Base-by-base conservation (phyloP, 1,140 invertebrate genomes). In the Nautilus pompilius region DNA sequence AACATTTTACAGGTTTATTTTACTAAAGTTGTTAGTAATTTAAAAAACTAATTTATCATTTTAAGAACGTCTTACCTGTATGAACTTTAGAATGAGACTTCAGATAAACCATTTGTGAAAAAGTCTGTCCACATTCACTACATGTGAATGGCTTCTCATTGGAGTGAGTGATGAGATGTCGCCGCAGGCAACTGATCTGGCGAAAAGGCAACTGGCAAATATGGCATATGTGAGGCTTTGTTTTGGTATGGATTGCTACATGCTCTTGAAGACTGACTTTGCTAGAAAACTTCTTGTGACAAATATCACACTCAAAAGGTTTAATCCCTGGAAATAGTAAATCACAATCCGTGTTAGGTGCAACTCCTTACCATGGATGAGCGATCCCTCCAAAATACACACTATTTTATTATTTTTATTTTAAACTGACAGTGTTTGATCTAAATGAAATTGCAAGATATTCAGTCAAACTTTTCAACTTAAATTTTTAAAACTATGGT, bases 61-160 rank as follows among this genome's bases (percentile, higher is more conserved):
- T 8, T 34, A 56, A 30, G 20, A 49, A 20, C 15, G 26, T 15
- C 22, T 58, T 65, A 79, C 79, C 79, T 73, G 79, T 80, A 58
- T 81, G 79, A 13, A 67, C 62, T 63, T 75, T 77, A 70, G 75
- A 76, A 59, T 81, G 79, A 8, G 79, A 81, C 34, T 68, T 71
- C 8, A 81, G 70, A 60, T 81, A 81, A 0, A 72, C 67, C 46
- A 68, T 74, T 64, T 79, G 77, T 8, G 75, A 66, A 59, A 81
- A 81, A 33, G 60, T 65, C 20, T 67, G 67, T 0, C 62, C 60
- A 72, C 79, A 81, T 0, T 75, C 32, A 2, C 71, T 62, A 66
- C 79, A 81, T 6, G 41, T 48, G 62, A 71, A 78, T 3, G 74
- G 74, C 59, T 63, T 68, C 1, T 75, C 74, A n/a, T 63, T 32